Base-by-base conservation (phyloP, 2,888 invertebrate genomes). In the Pterobdella sp. region DNA sequence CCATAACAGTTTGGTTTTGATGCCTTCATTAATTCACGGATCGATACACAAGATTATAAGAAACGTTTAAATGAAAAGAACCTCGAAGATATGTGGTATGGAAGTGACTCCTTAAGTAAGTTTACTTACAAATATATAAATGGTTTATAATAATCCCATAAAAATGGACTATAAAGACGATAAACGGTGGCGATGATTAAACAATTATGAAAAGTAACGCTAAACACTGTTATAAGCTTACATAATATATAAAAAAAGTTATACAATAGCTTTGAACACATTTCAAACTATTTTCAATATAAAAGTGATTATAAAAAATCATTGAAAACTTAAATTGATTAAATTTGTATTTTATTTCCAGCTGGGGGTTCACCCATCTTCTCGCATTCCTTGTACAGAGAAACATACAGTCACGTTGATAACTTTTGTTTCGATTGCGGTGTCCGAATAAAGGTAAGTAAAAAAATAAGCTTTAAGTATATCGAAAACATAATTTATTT, bases 381-480 rank as follows among this genome's bases (percentile, higher is more conserved):
- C 79, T 93, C 93, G 0, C 90, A 93, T 0, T 89, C 90, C 0
- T 85, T 82, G 75, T 94, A 77, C 36, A 79, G 79, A 74, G 26
- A 37, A 32, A 79, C 79, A 1, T 83, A 83, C 74, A 78, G 78
- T 14, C 80, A 82, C 0, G 96, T 96, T 0, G 86, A 87, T 4
- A 94, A 94, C 0, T 96, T 94, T 83, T 96, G 96, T 80, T 97
- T 93, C 82, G 96, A 97, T 81, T 96, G 96, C 80, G 82, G 83
- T 2, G 84, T 68, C n/a, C 18, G 60, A n/a, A 56, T 56, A 7
- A 56, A n/a, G n/a, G 60, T 56, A n/a, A 56, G 7, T 14, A 42
- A 14, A 42, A 42, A 42, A 42, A 14, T 42, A 14, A 42, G 42
- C 18, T 42, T 42, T 18, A 42, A 42, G 18, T 7, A 42, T 18